Conservation (phyloP, 2,888 invertebrate genomes). For the Cheilosia vernalis region DNA sequence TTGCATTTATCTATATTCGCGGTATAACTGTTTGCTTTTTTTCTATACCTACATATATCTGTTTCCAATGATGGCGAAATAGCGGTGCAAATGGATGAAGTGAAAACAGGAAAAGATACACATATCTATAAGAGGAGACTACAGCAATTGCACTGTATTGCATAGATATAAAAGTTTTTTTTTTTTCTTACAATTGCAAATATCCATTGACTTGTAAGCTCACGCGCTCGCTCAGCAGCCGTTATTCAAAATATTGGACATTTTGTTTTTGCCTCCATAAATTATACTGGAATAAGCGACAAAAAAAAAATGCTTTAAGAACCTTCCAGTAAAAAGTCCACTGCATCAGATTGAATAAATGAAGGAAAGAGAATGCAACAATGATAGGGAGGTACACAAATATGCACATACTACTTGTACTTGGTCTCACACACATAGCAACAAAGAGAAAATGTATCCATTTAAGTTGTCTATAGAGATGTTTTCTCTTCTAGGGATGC, state of each 20-base stretch:
- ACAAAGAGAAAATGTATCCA: conserved; percentile 14
- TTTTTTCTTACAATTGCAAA: conserved; percentile 5
- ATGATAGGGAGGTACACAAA: neutral
- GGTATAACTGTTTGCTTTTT: conserved; percentile 39
- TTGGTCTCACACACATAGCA: neutral
- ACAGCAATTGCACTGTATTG: neutral
- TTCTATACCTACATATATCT: conserved; percentile 17
- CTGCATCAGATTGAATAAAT: conserved; percentile 27
- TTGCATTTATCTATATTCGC: conserved; percentile 42
- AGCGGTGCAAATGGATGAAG: conserved; percentile 36
- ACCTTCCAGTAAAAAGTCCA: conserved; percentile 39
- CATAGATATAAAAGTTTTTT: neutral
- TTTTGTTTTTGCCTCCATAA: conserved; percentile 6
- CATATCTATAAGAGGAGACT: conserved; percentile 11
- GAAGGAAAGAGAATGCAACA: conserved; percentile 4
- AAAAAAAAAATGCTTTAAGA: conserved; percentile 4
- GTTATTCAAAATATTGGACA: conserved; percentile 37
- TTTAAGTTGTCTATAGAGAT: neutral
- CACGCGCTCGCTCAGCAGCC: conserved; percentile 10
- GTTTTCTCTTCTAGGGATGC: neutral
- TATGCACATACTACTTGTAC: conserved; percentile 2
- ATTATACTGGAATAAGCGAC: conserved; percentile 3
- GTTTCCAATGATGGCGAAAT: conserved; percentile 51
- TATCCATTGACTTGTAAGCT: conserved; percentile 7
- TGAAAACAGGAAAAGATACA: conserved; percentile 5